Evolutionary conservation across 2,797 vertebrate genomes (phyloP).

Genomic region (Argyrosomus regius): DNA sequence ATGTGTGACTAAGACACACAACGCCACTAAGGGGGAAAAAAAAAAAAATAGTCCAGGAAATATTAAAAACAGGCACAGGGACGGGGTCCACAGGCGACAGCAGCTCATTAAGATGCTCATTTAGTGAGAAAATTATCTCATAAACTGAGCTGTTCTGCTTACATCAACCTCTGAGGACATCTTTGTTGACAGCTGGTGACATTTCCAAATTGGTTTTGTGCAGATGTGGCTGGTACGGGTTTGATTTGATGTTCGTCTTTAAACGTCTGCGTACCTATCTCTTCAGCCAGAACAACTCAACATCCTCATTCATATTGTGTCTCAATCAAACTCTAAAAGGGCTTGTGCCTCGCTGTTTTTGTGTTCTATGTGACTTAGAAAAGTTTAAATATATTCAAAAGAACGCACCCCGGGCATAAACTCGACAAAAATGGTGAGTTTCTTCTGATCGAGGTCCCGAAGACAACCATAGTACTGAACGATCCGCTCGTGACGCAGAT

Average conservation of each 20-base stretch:
- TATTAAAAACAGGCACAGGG: constrained; percentile 66
- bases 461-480: constrained; percentile 95
- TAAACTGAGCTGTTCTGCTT: constrained; percentile 76
- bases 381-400: constrained; percentile 5
- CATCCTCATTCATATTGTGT: not conserved
- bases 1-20: constrained; percentile 78
- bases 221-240: constrained; percentile 47
- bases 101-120: constrained; percentile 77
- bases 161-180: constrained; percentile 63
- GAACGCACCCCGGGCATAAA: constrained; percentile 94
- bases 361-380: not conserved
- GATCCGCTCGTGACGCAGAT: constrained; percentile 92
- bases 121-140: constrained; percentile 75
- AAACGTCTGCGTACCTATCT: constrained; percentile 13
- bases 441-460: constrained; percentile 90
- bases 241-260: constrained; percentile 50
- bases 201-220: constrained; percentile 55
- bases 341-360: not conserved
- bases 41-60: constrained; percentile 52
- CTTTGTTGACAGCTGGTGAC: constrained; percentile 68
- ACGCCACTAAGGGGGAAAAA: constrained; percentile 14
- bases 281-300: constrained; percentile 13
- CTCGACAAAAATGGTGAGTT: constrained; percentile 94
- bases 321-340: not conserved
- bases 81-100: constrained; percentile 65